Evolutionary conservation across 2,888 invertebrate species (phyloP).

Genomic region (Silvanus unidentatus): DNA sequence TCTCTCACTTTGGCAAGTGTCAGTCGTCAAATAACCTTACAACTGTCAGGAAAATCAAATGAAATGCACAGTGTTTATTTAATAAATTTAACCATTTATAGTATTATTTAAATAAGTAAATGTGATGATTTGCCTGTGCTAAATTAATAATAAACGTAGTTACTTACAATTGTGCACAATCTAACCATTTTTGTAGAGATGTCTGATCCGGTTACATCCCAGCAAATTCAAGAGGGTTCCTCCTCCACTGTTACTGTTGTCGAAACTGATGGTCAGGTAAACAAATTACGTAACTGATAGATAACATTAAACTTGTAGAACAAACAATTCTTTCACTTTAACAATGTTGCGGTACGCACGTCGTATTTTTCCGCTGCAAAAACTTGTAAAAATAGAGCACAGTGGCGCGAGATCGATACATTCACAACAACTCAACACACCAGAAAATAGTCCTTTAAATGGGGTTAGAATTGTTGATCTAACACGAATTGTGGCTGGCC

Average conservation of each 20-base stretch:
- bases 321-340: background rate
- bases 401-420: slow-evolving; percentile 11
- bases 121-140: background rate
- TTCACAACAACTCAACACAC: background rate
- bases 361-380: background rate
- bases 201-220: slow-evolving; percentile 31
- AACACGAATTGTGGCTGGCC: slow-evolving; percentile 87
- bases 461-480: slow-evolving; percentile 73
- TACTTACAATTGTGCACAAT: background rate
- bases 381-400: slow-evolving; percentile 12
- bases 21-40: no score
- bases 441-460: slow-evolving; percentile 53
- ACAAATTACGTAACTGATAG: slow-evolving; percentile 22
- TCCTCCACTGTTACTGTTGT: slow-evolving; percentile 37
- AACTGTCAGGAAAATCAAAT: no score
- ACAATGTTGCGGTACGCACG: background rate
- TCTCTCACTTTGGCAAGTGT: no score
- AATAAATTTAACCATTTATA: background rate
- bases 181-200: slow-evolving; percentile 22
- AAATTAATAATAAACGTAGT: background rate
- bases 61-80: background rate
- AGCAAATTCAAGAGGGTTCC: slow-evolving; percentile 29
- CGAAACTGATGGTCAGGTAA: slow-evolving; percentile 40
- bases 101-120: background rate
- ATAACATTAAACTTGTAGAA: background rate